phyloP scores from a whole-genome alignment of 2,113 vertebrate genomes.

The Nothocercus nigrocapillus region DNA sequence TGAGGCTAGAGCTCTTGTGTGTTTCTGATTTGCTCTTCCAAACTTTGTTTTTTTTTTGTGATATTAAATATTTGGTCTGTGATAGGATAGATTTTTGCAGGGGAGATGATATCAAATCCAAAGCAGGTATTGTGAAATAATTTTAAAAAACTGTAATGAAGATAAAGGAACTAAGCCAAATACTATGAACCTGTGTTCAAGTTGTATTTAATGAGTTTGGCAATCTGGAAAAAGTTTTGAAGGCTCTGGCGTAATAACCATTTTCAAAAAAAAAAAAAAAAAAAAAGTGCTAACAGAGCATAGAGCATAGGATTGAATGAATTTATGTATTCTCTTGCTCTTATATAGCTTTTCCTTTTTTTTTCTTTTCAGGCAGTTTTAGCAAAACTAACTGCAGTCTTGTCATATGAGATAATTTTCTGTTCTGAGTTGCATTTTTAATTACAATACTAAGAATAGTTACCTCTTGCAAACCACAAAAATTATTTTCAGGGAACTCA shows the following conservation, averaged over 20 bases:
- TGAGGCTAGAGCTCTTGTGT: neutral
- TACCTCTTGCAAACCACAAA: neutral
- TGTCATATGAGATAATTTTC: neutral
- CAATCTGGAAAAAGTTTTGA: conserved; percentile 16
- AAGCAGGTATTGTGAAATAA: neutral
- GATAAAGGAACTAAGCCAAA: conserved; percentile 41
- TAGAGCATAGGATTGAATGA: neutral
- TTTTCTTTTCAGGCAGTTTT: neutral
- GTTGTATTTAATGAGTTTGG: neutral
- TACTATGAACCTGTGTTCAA: conserved; percentile 10
- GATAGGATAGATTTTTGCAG: neutral
- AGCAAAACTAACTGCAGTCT: neutral
- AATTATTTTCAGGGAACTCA: neutral
- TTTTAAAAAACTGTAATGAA: neutral
- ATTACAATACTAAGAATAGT: neutral
- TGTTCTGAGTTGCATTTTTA: too few species aligned
- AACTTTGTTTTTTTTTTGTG: neutral
- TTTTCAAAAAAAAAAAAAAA: neutral
- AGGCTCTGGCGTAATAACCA: neutral
- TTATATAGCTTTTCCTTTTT: neutral
- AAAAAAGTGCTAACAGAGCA: neutral
- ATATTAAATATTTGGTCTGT: neutral
- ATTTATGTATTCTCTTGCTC: neutral
- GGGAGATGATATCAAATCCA: neutral
- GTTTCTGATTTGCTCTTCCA: neutral